Evolutionary conservation across 2,888 invertebrate species (phyloP), one percentile per base, ranked within the genome.

Genomic region (Dexiosoma caninum): DNA sequence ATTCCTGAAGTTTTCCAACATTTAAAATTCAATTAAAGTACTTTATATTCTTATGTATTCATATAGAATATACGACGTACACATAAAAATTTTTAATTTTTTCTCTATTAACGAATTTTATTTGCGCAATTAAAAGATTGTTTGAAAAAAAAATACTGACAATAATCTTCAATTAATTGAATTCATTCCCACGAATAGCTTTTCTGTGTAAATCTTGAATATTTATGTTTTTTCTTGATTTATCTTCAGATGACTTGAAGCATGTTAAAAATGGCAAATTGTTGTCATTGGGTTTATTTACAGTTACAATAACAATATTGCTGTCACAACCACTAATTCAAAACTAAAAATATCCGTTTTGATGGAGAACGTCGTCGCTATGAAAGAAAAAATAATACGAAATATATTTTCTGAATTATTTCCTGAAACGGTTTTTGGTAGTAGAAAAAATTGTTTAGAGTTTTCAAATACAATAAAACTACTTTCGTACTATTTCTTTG

Each of bases 361-460:
- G 9, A n/a, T 19, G 53, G 23, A n/a, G 14, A 30, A 9, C 60
- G 59, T 32, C 9, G 2, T 42, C 51, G 12, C 12, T 51, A 32
- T 30, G 35, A 53, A 14, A 32, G 55, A 9, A 51, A 51, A 44
- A 40, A 30, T 60, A 49, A 71, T 62, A 21, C 51, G 30, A 62
- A 42, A n/a, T n/a, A n/a, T n/a, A n/a, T n/a, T 51, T 37, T 42
- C 5, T 14, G 1, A 49, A 16, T 46, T 46, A 12, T 57, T 23
- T 59, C 23, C 19, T 14, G 1, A 55, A 60, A 64, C 44, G 44
- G 44, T 55, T 74, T 64, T 72, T 46, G 40, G 3, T 37, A 0
- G 4, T 3, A 46, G 30, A 57, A 57, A 16, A 57, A 74, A 30
- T 30, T 27, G 53, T 55, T 64, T 37, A 3, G n/a, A 21, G 37